phyloP scores from a whole-genome alignment of 1,140 invertebrate species.

The Calephelis nemesis region DNA sequence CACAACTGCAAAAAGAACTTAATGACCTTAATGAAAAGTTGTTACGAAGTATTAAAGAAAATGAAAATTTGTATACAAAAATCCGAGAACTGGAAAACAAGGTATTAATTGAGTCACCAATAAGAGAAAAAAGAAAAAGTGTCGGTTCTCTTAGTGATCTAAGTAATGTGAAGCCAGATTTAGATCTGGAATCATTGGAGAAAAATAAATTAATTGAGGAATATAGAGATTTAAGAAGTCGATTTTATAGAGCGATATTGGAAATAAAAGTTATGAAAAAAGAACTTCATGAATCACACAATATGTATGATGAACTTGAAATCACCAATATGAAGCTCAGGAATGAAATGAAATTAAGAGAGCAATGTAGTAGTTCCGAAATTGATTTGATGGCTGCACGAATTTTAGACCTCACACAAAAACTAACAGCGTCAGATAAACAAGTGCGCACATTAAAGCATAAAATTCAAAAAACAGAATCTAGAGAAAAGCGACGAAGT shows the following conservation, averaged over 20 bases:
- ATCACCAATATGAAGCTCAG: slow-evolving; percentile 86
- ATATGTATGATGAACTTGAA: slow-evolving; percentile 89
- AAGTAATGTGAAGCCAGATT: slow-evolving; percentile 87
- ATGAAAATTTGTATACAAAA: slow-evolving; percentile 85
- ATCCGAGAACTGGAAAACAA: slow-evolving; percentile 85
- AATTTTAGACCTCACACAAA: slow-evolving; percentile 90
- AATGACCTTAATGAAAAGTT: slow-evolving; percentile 80
- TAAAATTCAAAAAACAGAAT: slow-evolving; percentile 88
- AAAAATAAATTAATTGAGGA: slow-evolving; percentile 90
- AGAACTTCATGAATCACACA: slow-evolving; percentile 89
- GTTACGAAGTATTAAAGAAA: slow-evolving; percentile 86
- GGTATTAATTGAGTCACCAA: slow-evolving; percentile 69
- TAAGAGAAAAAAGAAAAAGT: slow-evolving; percentile 82
- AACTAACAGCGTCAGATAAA: slow-evolving; percentile 89
- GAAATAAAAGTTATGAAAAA: slow-evolving; percentile 91
- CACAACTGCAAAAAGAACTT: slow-evolving; percentile 81
- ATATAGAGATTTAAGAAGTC: slow-evolving; percentile 85
- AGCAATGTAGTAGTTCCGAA: slow-evolving; percentile 86
- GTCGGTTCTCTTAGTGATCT: slow-evolving; percentile 90
- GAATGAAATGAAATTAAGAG: slow-evolving; percentile 84
- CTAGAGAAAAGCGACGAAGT: slow-evolving; percentile 87
- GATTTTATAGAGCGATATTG: slow-evolving; percentile 90
- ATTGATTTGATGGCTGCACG: slow-evolving; percentile 89
- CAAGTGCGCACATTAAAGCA: slow-evolving; percentile 89
- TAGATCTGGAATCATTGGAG: slow-evolving; percentile 86